Evolutionary conservation across 2,113 vertebrate genomes (phyloP), one percentile per base, ranked within the genome.

Genomic region (Vireo altiloquus): DNA sequence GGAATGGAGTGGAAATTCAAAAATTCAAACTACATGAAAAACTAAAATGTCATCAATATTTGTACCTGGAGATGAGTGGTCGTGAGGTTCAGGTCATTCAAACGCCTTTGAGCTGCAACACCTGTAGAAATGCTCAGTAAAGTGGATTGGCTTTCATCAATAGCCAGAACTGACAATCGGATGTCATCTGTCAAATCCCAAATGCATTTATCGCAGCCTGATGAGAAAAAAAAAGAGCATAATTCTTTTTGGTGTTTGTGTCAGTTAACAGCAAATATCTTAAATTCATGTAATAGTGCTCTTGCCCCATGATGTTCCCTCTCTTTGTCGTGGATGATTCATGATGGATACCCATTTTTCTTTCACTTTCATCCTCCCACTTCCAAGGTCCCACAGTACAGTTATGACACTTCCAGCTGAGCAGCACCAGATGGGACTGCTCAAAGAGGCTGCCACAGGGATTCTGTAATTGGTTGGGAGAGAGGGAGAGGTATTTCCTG

Each of bases 161-260:
- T 97, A 12, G 98, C 98, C 86, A 98, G 98, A 14, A 98, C 98
- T 17, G 99, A 98, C 85, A 98, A 83, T 40, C 95, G 95, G 52
- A 99, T 96, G 94, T 99, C 99, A 33, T 99, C 98, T 17, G 98
- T 99, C 97, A 99, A 98, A 96, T 99, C 98, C 99, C 99, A 99
- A 85, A 99, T 98, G 54, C 99, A 99, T 54, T 99, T 99, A 82
- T 99, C 99, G 40, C 99, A 99, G 92, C 97, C 99, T 99, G 92
- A 27, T 52, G 78, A 92, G 35, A 71, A 95, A 96, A 79, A 12
- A 90, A 28, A 11, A 81, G 10, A n/a, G 9, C 8, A 44, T 27
- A 6, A 86, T 30, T 85, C n/a, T 95, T 94, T 89, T 61, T 31
- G 44, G 66, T 50, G 57, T 30, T 61, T 72, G 10, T 68, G 44